A percentile compares a stretch with the other conserved stretches of the same genome.
Conservation (phyloP, 2,113 vertebrate genomes). For the Halichoerus grypus region DNA sequence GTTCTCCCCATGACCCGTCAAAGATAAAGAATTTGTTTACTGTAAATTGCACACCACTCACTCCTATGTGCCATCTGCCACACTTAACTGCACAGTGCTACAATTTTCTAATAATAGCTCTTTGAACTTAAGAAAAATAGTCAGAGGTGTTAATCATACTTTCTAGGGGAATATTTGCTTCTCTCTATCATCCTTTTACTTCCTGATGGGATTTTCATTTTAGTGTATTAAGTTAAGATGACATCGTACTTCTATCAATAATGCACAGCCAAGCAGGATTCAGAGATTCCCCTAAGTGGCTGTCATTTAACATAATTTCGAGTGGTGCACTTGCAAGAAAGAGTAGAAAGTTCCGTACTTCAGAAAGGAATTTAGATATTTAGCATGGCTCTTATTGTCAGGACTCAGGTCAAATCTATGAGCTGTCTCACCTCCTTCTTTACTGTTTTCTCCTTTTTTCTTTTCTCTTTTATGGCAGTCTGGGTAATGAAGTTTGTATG, state of each 20-base stretch:
- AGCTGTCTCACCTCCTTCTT: background rate
- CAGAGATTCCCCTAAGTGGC: background rate
- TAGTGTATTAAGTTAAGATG: slow-evolving; percentile 51
- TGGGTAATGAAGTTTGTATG: background rate
- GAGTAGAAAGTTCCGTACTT: background rate
- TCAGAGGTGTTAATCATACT: slow-evolving; percentile 69
- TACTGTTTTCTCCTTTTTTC: background rate
- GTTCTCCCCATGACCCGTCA: slow-evolving; percentile 94
- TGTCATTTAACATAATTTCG: slow-evolving; percentile 29
- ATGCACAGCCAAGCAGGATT: slow-evolving; percentile 1
- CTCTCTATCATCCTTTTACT: slow-evolving; percentile 43
- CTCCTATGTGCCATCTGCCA: slow-evolving; percentile 94
- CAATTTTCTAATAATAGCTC: slow-evolving; percentile 89
- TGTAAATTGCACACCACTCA: slow-evolving; percentile 92
- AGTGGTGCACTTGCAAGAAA: slow-evolving; percentile 12
- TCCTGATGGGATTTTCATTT: slow-evolving; percentile 67
- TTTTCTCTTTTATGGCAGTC: background rate
- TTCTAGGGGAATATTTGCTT: slow-evolving; percentile 61
- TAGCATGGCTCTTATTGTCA: background rate
- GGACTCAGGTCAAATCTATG: background rate
- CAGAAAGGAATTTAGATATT: slow-evolving; percentile 24
- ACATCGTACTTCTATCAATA: slow-evolving; percentile 53
- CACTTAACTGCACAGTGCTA: slow-evolving; percentile 82
- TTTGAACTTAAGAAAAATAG: slow-evolving; percentile 84
- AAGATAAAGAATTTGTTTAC: slow-evolving; percentile 98